These are phyloP conservation scores for Aporrectodea caliginosa DNA, from an alignment of 1,140 invertebrate species.

Conservation along the genomic window DNA sequence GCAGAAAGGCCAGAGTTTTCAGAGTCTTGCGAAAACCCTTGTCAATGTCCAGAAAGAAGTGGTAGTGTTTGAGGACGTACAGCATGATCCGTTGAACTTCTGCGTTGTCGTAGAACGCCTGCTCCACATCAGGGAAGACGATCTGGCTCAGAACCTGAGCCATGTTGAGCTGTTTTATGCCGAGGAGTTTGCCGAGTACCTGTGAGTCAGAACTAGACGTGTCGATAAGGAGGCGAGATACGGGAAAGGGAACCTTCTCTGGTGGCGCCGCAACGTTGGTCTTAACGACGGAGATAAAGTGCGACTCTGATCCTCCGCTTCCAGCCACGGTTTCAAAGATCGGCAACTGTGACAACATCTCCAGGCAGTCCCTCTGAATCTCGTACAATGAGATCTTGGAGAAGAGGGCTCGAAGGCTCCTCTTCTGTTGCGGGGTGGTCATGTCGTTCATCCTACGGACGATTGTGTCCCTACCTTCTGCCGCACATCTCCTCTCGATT, in stretches of 20 bases:
- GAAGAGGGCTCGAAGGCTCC: constrained; percentile 14
- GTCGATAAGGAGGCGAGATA: constrained; percentile 18
- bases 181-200: constrained; percentile 14
- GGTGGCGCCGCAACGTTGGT: constrained; percentile 24
- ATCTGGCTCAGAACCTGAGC: constrained; percentile 25
- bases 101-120: constrained; percentile 12
- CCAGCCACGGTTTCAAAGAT: constrained; percentile 17
- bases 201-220: not conserved
- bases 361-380: constrained; percentile 17
- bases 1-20: constrained; percentile 22
- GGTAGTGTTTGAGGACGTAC: constrained; percentile 27
- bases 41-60: constrained; percentile 18
- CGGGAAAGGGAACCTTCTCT: constrained; percentile 22
- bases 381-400: constrained; percentile 26
- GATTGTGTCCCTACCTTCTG: constrained; percentile 5
- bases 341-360: constrained; percentile 21
- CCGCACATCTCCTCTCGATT: constrained; percentile 17
- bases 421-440: constrained; percentile 9
- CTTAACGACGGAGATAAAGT: constrained; percentile 24
- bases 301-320: not conserved
- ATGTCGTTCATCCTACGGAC: not conserved
- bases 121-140: constrained; percentile 28
- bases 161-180: constrained; percentile 11
- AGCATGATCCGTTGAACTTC: constrained; percentile 23
- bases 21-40: constrained; percentile 6